These are phyloP conservation scores for Hipposideros larvatus DNA, from an alignment of 2,797 vertebrate genomes.

Conservation along the genomic window DNA sequence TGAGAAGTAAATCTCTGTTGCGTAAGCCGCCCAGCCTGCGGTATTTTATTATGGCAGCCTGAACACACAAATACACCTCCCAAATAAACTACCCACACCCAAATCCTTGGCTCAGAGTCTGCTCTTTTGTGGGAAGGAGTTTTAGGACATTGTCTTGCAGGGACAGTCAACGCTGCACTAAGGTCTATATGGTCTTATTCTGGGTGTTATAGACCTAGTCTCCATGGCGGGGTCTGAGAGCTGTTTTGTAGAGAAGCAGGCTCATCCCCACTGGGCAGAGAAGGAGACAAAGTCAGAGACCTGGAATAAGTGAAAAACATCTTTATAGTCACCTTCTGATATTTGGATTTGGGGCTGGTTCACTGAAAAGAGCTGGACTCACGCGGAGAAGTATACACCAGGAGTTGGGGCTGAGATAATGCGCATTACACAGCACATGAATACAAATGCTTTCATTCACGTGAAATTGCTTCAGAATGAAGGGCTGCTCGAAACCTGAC, in stretches of 20 bases:
- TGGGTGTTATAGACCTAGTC: not conserved
- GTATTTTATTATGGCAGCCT: not conserved
- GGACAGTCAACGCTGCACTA: not conserved
- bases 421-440: not conserved
- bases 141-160: not conserved
- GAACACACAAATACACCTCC: not conserved
- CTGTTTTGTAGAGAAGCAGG: constrained; percentile 26
- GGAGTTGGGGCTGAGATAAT: constrained; percentile 65
- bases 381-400: not conserved
- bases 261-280: not conserved
- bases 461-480: constrained; percentile 84
- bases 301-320: constrained; percentile 8
- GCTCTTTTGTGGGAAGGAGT: not conserved
- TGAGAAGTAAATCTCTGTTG: not conserved
- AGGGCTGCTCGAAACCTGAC: constrained; percentile 80
- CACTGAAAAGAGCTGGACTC: constrained; percentile 36
- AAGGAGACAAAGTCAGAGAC: constrained; percentile 33
- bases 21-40: not conserved
- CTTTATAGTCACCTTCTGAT: not conserved
- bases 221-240: not conserved
- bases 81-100: too few relatives aligned
- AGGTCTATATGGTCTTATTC: not conserved
- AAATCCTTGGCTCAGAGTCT: not conserved
- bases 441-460: constrained; percentile 83
- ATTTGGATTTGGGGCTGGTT: not conserved